phyloP scores from a whole-genome alignment of 2,888 invertebrate species.

The Sarcophaga carnaria region DNA sequence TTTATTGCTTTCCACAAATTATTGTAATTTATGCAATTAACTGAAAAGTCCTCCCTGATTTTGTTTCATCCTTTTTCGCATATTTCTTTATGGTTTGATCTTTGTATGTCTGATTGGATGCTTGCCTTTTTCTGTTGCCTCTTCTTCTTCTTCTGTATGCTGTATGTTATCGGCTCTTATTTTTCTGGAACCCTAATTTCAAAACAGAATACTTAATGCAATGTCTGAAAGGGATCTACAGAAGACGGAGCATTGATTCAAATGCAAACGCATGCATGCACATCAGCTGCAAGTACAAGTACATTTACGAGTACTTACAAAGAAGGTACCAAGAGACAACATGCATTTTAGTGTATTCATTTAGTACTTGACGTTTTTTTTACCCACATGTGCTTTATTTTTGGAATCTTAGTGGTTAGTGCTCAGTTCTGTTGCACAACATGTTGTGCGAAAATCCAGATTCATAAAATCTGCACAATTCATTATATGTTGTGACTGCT shows the following conservation, averaged over 20 bases:
- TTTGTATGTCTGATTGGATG: slow-evolving; percentile 11
- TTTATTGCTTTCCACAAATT: slow-evolving; percentile 71
- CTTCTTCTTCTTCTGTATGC: neutral
- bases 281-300: neutral
- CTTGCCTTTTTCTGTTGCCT: slow-evolving; percentile 4
- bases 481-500: neutral
- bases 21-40: slow-evolving; percentile 72
- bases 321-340: too few relatives aligned
- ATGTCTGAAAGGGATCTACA: slow-evolving; percentile 29
- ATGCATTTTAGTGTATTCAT: neutral
- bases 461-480: neutral
- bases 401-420: neutral
- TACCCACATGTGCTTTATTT: neutral
- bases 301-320: too few relatives aligned
- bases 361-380: neutral
- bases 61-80: neutral
- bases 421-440: neutral
- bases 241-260: slow-evolving; percentile 33
- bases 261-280: slow-evolving; percentile 38
- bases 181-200: neutral
- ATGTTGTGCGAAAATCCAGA: too few relatives aligned
- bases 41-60: slow-evolving; percentile 40
- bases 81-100: slow-evolving; percentile 25
- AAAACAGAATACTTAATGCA: neutral
- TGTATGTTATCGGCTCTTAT: neutral